Percentiles rank a stretch among this genome's conserved stretches.
Evolutionary conservation across 2,888 invertebrate genomes (phyloP).

Genomic region (Caenorhabditis sp.): DNA sequence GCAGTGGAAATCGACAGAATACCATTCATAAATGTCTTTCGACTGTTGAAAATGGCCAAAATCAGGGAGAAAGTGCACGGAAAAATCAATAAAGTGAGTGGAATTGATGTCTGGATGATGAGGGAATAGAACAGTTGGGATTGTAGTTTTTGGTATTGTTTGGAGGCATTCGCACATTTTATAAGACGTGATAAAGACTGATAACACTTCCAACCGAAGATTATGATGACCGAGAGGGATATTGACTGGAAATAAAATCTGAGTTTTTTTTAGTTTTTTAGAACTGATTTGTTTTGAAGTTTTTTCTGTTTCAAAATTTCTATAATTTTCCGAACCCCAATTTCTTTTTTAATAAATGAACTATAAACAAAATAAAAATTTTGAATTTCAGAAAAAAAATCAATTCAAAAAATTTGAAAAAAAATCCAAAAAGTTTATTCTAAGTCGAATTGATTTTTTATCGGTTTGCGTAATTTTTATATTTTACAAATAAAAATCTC

Average conservation of each 20-base stretch:
- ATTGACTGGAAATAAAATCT: background rate
- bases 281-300: too few species aligned
- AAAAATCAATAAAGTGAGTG: slow-evolving; percentile 6
- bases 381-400: too few species aligned
- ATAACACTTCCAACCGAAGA: slow-evolving; percentile 19
- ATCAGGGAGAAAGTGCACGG: background rate
- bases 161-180: background rate
- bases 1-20: slow-evolving; percentile 13
- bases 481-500: too few species aligned
- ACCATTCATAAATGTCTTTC: slow-evolving; percentile 10
- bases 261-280: too few species aligned
- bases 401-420: too few species aligned
- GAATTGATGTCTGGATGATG: slow-evolving; percentile 2
- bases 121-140: slow-evolving; percentile 22
- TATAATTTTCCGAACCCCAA: too few species aligned
- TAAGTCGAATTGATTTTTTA: too few species aligned
- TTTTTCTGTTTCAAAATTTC: too few species aligned
- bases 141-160: slow-evolving; percentile 15
- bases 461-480: too few species aligned
- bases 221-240: background rate
- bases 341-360: too few species aligned
- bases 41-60: background rate
- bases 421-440: too few species aligned
- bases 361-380: too few species aligned
- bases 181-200: background rate